Percentiles rank a stretch among this genome's conserved stretches.
phyloP scores from a whole-genome alignment of 2,888 invertebrate genomes.

The Dione vanillae region DNA sequence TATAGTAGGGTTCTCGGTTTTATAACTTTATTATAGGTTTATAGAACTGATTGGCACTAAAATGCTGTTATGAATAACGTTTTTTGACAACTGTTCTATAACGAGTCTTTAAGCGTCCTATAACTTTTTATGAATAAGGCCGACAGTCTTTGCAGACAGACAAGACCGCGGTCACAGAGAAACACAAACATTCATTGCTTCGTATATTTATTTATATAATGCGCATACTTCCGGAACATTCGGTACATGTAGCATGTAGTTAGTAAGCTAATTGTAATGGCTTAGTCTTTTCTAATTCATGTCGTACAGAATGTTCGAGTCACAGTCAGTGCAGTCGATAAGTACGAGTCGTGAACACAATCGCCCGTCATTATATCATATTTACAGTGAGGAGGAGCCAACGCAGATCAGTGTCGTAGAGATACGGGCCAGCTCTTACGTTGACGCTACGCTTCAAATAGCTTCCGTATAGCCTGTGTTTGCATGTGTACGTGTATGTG shows the following conservation, averaged over 20 bases:
- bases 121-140: no score
- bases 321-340: neutral
- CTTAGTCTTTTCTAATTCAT: neutral
- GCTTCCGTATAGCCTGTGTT: neutral
- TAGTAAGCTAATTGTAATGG: neutral
- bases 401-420: constrained; percentile 28
- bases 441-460: neutral
- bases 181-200: neutral
- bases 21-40: no score
- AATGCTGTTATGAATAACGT: no score
- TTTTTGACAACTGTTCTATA: no score
- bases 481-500: neutral
- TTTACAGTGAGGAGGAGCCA: constrained; percentile 48
- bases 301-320: neutral
- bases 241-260: neutral
- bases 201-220: no score
- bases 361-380: constrained; percentile 43
- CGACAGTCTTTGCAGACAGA: no score
- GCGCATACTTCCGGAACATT: neutral
- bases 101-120: no score
- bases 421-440: constrained; percentile 8
- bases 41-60: no score
- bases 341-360: constrained; percentile 34
- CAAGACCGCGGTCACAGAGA: neutral
- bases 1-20: no score